A percentile compares a stretch with the other conserved stretches of the same genome.
Evolutionary conservation across 2,888 invertebrate species (phyloP).

Genomic region (Diarsia rubi): DNA sequence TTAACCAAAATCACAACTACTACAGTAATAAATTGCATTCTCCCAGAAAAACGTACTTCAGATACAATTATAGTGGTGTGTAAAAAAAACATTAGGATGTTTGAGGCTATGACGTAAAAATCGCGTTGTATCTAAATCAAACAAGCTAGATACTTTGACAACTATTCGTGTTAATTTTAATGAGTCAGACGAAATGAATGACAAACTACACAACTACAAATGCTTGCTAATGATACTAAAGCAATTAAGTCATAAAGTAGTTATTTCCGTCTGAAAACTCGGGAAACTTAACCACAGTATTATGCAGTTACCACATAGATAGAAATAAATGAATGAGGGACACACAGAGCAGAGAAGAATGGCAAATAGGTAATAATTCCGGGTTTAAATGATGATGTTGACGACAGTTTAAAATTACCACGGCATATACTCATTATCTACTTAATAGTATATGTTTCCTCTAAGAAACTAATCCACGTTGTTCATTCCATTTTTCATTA

Average conservation of each 20-base stretch:
- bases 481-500: not conserved
- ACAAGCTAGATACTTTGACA: conserved; percentile 56
- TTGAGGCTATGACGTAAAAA: not conserved
- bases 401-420: not conserved
- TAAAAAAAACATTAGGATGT: not conserved
- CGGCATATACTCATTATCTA: no score
- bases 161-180: conserved; percentile 29
- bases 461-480: not conserved
- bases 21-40: not conserved
- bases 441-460: no score
- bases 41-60: not conserved
- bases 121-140: conserved; percentile 48
- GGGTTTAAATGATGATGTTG: not conserved
- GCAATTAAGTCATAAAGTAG: conserved; percentile 13
- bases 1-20: no score
- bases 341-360: not conserved
- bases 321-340: not conserved
- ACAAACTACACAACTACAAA: not conserved
- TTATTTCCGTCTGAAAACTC: conserved; percentile 30
- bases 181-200: conserved; percentile 47
- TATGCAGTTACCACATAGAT: not conserved
- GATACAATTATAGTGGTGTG: not conserved
- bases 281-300: not conserved
- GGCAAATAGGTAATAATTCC: no score
- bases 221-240: conserved; percentile 1